Base-by-base conservation (phyloP, 64 coral and sea anemone species). In the Astreopora myriophthalma region DNA sequence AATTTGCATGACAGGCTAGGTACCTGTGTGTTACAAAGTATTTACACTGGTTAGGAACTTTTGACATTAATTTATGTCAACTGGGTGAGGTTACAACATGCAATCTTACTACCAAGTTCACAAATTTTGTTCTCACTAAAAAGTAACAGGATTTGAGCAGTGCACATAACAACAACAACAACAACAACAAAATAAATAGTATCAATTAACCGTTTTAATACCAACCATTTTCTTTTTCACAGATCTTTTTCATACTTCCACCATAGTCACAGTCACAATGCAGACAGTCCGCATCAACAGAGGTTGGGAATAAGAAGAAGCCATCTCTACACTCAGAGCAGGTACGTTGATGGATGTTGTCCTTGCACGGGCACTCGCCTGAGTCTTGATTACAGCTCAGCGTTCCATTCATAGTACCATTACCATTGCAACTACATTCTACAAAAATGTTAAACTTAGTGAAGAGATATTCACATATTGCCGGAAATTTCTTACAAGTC, bases 261-360 rank as follows among this genome's bases (percentile, higher is more conserved):
- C 97, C 97, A 96, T 93, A 93, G 51, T 99, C 94, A 93, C 97
- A 99, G 16, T 93, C 73, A 85, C 97, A 99, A 35, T 88, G 80
- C 58, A 36, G 51, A 40, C 97, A 99, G 61, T 99, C 97, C 0
- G 4, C 13, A 44, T 72, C 55, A 69, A 94, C 16, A 42, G 42
- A 60, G 5, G 38, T 51, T 19, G 97, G 97, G 37, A 99, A 99
- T 17, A 65, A 58, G 80, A 79, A 96, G 40, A 74, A 99, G 29
- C 94, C 97, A 87, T 96, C 61, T 93, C 52, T 99, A 75, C 97
- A 99, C 31, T 84, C 49, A 17, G 87, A 85, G 23, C 97, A 99
- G 42, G 42, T 92, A n/a, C 69, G 80, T 26, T 87, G 86, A 69
- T 93, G n/a, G 75, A 93, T 88, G 44, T 91, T 99, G n/a, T 62